phyloP scores from a whole-genome alignment of 2,797 vertebrate genomes.

The Crenichthys baileyi region DNA sequence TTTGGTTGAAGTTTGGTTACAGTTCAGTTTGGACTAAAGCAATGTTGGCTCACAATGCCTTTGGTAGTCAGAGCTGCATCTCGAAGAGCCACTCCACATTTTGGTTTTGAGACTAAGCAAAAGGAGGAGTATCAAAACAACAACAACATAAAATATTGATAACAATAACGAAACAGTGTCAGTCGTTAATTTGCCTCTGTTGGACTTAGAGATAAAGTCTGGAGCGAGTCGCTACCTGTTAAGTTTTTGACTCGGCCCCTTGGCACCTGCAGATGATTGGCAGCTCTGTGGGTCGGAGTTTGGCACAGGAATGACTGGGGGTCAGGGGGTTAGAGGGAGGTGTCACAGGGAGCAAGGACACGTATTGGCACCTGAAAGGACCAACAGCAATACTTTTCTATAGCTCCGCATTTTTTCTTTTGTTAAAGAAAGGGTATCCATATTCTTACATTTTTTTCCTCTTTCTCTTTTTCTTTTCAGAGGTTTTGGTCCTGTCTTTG shows the following conservation, averaged over 20 bases:
- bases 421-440: slow-evolving; percentile 84
- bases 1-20: slow-evolving; percentile 79
- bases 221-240: slow-evolving; percentile 54
- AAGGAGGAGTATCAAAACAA: slow-evolving; percentile 59
- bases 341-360: slow-evolving; percentile 80
- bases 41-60: slow-evolving; percentile 72
- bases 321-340: slow-evolving; percentile 68
- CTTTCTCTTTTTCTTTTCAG: slow-evolving; percentile 75
- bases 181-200: slow-evolving; percentile 58
- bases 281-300: slow-evolving; percentile 77
- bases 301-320: slow-evolving; percentile 79
- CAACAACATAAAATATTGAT: neutral
- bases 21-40: slow-evolving; percentile 76
- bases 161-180: slow-evolving; percentile 52
- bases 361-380: slow-evolving; percentile 81
- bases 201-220: slow-evolving; percentile 55
- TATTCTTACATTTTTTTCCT: slow-evolving; percentile 74
- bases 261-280: slow-evolving; percentile 71
- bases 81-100: slow-evolving; percentile 71
- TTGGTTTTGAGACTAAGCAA: slow-evolving; percentile 66
- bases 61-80: slow-evolving; percentile 79
- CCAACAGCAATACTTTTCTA: slow-evolving; percentile 79
- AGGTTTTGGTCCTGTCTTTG: slow-evolving; percentile 88
- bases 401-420: slow-evolving; percentile 68
- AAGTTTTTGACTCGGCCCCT: slow-evolving; percentile 54